Evolutionary conservation across 1,140 invertebrate genomes (phyloP).

Genomic region (Caenorhabditis inopinata): DNA sequence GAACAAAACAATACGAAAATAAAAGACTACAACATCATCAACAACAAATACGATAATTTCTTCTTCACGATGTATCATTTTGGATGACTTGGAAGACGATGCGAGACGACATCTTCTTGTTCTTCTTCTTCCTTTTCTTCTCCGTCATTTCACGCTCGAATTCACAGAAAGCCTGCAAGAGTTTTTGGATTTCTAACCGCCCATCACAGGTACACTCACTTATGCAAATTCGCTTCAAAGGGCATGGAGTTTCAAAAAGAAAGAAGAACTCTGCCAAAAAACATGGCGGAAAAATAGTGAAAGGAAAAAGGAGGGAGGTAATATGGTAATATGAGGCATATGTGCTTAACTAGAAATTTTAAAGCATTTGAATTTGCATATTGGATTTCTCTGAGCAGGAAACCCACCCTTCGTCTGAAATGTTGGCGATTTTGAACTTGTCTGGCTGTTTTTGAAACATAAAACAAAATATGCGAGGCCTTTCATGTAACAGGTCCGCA

Average conservation of each 20-base stretch:
- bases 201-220: neutral
- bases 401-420: too few species aligned
- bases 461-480: too few species aligned
- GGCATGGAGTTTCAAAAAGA: neutral
- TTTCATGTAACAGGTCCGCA: too few species aligned
- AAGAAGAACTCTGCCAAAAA: neutral
- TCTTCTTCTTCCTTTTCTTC: neutral
- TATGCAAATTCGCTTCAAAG: neutral
- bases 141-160: neutral
- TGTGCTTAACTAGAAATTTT: too few species aligned
- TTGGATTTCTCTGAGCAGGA: too few species aligned
- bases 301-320: neutral
- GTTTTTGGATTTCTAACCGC: neutral
- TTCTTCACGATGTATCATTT: neutral
- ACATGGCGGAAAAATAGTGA: neutral
- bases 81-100: neutral
- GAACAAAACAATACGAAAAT: too few species aligned
- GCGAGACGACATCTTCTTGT: conserved; percentile 13
- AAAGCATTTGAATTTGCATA: too few species aligned
- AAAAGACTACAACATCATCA: too few species aligned
- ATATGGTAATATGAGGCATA: too few species aligned
- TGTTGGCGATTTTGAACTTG: too few species aligned
- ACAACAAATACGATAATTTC: too few species aligned
- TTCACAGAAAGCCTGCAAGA: conserved; percentile 6
- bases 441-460: too few species aligned